These are phyloP conservation scores for Nemopilema nomurai DNA, from an alignment of 30 jellyfish, hydroid and myxozoan genomes.

Conservation along the genomic window DNA sequence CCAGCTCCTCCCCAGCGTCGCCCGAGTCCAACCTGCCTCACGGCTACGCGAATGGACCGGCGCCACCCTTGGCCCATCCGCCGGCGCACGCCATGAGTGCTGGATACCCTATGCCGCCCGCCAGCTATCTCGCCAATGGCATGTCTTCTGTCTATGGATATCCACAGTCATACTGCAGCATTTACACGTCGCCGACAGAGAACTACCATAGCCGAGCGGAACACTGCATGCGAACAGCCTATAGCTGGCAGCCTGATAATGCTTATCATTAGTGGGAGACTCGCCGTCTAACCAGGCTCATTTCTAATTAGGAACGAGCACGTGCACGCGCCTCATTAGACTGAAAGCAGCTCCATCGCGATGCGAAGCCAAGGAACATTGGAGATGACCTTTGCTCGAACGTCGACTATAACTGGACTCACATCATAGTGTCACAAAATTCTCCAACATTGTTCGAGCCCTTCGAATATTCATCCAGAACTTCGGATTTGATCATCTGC, in stretches of 20 bases:
- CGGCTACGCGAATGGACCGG: conserved; percentile 58
- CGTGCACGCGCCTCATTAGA: no score
- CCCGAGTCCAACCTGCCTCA: conserved; percentile 52
- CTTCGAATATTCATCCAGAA: no score
- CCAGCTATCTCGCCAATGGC: conserved; percentile 63
- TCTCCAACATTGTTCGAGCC: no score
- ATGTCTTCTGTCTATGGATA: conserved; percentile 57
- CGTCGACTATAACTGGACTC: no score
- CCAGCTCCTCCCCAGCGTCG: conserved; percentile 74
- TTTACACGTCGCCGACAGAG: conserved; percentile 65
- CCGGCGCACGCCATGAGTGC: conserved; percentile 54
- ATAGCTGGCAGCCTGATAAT: conserved; percentile 53
- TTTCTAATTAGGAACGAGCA: no score
- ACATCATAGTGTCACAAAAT: no score
- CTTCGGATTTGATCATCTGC: no score
- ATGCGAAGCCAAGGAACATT: no score
- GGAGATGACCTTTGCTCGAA: no score
- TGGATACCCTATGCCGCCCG: conserved; percentile 59
- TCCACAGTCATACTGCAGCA: conserved; percentile 66
- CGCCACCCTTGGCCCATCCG: conserved; percentile 86
- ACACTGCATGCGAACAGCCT: conserved; percentile 56
- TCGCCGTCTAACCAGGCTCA: no score
- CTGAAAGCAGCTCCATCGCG: no score
- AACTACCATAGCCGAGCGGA: conserved; percentile 56
- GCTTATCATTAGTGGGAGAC: conserved; percentile 24